Percentiles rank a stretch among this genome's conserved stretches.
These are phyloP conservation scores for Ectemnius continuus DNA, from an alignment of 2,888 invertebrate species.

Conservation along the genomic window DNA sequence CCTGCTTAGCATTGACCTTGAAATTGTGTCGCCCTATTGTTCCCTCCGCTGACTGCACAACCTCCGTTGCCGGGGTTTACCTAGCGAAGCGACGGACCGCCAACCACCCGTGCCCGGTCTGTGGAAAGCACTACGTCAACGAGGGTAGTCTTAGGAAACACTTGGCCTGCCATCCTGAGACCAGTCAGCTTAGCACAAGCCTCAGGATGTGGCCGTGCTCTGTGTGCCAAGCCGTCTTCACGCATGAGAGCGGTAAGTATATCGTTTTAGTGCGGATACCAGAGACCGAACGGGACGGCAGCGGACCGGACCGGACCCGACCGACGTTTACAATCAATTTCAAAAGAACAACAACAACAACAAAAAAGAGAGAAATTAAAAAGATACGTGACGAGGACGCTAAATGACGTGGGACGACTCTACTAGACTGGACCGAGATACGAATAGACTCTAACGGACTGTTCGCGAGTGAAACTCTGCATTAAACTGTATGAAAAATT, in stretches of 20 bases:
- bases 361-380: too few relatives aligned
- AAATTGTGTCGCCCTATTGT: conserved; percentile 78
- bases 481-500: conserved; percentile 24
- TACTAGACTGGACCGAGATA: too few relatives aligned
- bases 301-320: too few relatives aligned
- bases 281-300: too few relatives aligned
- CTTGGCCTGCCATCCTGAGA: conserved; percentile 95
- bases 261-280: conserved; percentile 7
- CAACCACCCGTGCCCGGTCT: conserved; percentile 96
- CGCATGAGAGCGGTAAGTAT: conserved; percentile 93
- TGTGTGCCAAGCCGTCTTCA: conserved; percentile 96
- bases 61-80: conserved; percentile 81
- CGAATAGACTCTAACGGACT: conserved; percentile 11
- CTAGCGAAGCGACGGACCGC: conserved; percentile 96
- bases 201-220: conserved; percentile 98
- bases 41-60: conserved; percentile 78
- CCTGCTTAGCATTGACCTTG: conserved; percentile 79
- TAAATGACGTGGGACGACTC: too few relatives aligned
- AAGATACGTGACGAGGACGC: too few relatives aligned
- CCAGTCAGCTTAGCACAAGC: conserved; percentile 90
- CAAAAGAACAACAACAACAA: too few relatives aligned
- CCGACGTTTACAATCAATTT: too few relatives aligned
- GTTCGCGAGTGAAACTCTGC: background rate
- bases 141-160: conserved; percentile 95
- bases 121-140: conserved; percentile 97